Evolutionary conservation across 2,888 invertebrate genomes (phyloP).

Genomic region (Eupithecia subfuscata): DNA sequence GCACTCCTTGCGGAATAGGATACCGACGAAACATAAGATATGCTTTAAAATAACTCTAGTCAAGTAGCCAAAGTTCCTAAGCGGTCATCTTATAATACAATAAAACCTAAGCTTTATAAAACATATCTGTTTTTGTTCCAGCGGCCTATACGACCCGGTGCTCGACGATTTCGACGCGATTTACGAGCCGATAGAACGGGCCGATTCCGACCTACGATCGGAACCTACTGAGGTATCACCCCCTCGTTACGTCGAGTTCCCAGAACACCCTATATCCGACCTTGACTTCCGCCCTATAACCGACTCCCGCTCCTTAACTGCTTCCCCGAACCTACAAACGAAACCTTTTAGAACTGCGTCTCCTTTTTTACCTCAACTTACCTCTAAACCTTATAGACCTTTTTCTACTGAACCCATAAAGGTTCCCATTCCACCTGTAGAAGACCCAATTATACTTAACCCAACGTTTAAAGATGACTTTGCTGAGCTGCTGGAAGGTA

Average conservation of each 20-base stretch:
- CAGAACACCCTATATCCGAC: slow-evolving; percentile 45
- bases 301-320: slow-evolving; percentile 58
- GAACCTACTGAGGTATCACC: slow-evolving; percentile 71
- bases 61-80: too few species aligned
- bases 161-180: slow-evolving; percentile 72
- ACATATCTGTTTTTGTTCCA: slow-evolving; percentile 51
- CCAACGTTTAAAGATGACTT: slow-evolving; percentile 67
- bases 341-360: slow-evolving; percentile 73
- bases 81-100: too few species aligned
- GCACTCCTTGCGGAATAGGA: too few species aligned
- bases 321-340: slow-evolving; percentile 60
- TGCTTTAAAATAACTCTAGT: too few species aligned
- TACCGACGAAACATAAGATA: too few species aligned
- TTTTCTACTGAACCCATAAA: slow-evolving; percentile 70
- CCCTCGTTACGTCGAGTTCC: slow-evolving; percentile 49
- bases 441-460: slow-evolving; percentile 73
- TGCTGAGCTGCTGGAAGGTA: slow-evolving; percentile 43
- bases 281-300: slow-evolving; percentile 38
- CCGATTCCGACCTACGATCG: slow-evolving; percentile 71
- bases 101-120: too few species aligned
- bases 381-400: slow-evolving; percentile 64
- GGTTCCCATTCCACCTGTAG: slow-evolving; percentile 59
- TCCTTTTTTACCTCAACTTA: slow-evolving; percentile 38
- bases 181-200: slow-evolving; percentile 69
- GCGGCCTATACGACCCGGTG: slow-evolving; percentile 77